Evolutionary conservation across 2,797 vertebrate species (phyloP), one percentile per base, ranked within the genome.

Genomic region (Chaunax sp.): DNA sequence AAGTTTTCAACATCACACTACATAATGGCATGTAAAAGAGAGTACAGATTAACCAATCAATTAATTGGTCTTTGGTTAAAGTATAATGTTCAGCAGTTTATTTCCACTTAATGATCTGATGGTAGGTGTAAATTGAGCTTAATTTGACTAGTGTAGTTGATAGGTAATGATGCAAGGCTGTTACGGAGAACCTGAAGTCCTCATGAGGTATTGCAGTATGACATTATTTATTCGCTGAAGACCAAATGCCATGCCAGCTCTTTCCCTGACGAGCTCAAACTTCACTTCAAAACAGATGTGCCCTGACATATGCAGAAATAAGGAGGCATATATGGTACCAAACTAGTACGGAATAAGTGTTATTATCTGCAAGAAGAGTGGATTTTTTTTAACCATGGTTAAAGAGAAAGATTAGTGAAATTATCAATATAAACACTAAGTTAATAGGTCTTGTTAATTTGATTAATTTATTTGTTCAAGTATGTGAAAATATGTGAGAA

Each of bases 11-110:
- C 3, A 1, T n/a, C 22, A 22, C 50, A 50, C 22, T 23, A 19
- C 25, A 72, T 19, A 35, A 14, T 23, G 6, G 33, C 22, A 59
- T 37, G 15, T 26, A 12, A 46, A 66, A 45, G 18, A 43, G 46
- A 67, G 43, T 40, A 33, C 12, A 68, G n/a, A n/a, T n/a, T n/a
- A n/a, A 19, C 5, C 6, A 59, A 70, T 40, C 2, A 45, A 49
- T 52, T 14, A 58, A 53, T 45, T 40, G 45, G 25, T 35, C 16
- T 69, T 54, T 43, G 19, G 50, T 53, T 66, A 40, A 55, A 19
- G 41, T 52, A 22, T 51, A 77, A 69, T 56, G 56, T 56, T 69
- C 26, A 72, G 41, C 43, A 58, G 50, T 68, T 75, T 77, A 85
- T 22, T 67, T 54, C 26, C n/a, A 16, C 26, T 55, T 44, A 64